A percentile compares a stretch with the other conserved stretches of the same genome.
phyloP scores from a whole-genome alignment of 2,797 vertebrate species.

The Agapornis canus region DNA sequence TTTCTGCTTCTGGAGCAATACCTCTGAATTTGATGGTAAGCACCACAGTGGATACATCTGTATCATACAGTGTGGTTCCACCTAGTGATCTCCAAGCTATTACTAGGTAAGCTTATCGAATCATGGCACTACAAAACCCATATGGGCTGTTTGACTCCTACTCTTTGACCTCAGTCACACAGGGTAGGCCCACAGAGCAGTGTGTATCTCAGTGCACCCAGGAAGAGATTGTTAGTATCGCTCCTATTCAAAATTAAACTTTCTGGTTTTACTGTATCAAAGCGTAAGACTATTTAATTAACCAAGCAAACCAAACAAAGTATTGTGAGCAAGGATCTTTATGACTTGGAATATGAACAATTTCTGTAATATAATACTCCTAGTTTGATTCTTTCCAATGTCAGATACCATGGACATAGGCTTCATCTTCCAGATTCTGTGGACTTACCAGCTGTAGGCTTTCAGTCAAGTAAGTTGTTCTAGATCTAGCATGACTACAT shows the following conservation, averaged over 20 bases:
- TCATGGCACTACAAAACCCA: background rate
- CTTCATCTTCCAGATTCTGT: background rate
- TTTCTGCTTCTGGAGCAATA: background rate
- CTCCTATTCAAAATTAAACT: background rate
- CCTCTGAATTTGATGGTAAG: background rate
- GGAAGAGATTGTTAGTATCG: background rate
- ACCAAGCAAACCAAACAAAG: background rate
- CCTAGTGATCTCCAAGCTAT: background rate
- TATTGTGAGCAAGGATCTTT: background rate
- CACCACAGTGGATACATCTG: background rate
- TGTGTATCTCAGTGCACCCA: background rate
- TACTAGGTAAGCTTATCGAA: background rate
- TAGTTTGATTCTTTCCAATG: background rate
- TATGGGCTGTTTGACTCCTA: background rate
- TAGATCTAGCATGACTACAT: background rate
- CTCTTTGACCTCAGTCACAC: background rate
- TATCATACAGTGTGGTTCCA: background rate
- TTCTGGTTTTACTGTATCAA: background rate
- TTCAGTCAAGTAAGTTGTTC: background rate
- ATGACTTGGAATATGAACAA: background rate
- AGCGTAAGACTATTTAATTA: background rate
- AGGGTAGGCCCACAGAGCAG: background rate
- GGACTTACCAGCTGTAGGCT: background rate
- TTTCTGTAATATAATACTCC: background rate
- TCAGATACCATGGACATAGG: background rate